Conservation (phyloP, 2,113 vertebrate genomes). For the Rhinolophus sinicus region DNA sequence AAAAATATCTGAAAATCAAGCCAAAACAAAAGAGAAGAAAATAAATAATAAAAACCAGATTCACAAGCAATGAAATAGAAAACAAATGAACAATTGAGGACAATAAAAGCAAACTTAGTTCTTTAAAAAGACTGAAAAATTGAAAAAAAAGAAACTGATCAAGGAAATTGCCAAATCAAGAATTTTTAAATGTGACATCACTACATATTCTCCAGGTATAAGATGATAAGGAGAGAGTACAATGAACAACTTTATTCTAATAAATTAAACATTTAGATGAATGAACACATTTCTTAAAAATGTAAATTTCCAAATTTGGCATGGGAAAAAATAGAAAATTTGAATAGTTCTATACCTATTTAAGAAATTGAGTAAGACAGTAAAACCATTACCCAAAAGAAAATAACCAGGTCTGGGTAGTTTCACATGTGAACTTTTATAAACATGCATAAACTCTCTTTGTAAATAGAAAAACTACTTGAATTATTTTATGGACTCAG, state of each 20-base stretch:
- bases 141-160: neutral
- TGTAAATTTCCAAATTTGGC: neutral
- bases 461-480: neutral
- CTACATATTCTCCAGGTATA: neutral
- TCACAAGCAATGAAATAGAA: neutral
- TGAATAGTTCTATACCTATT: neutral
- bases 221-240: neutral
- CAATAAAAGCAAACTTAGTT: neutral
- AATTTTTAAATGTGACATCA: neutral
- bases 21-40: neutral
- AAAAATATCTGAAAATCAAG: conserved; percentile 13
- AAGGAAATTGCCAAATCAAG: neutral
- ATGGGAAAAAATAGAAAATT: neutral
- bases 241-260: neutral
- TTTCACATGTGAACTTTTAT: neutral
- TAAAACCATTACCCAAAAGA: neutral
- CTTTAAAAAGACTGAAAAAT: neutral
- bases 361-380: neutral
- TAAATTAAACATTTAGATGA: conserved; percentile 10
- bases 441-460: neutral
- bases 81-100: neutral
- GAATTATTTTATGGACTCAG: neutral
- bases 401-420: neutral
- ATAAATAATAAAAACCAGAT: neutral
- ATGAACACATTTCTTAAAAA: neutral